Percentiles rank a stretch among this genome's conserved stretches.
Evolutionary conservation across 2,888 invertebrate species (phyloP).

Genomic region (Drosophila merina): DNA sequence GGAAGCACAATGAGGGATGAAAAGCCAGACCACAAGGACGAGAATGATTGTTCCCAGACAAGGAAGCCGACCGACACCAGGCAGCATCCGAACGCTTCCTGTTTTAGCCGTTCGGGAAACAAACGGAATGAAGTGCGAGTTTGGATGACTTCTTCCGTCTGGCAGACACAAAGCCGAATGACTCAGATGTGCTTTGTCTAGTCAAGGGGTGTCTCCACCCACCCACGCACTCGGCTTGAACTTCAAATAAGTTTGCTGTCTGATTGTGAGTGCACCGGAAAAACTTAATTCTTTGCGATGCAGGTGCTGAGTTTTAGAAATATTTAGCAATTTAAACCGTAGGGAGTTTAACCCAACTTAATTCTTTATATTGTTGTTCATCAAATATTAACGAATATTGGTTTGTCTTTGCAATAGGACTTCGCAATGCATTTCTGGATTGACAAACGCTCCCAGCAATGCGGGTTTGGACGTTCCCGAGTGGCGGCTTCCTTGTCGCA

Average conservation of each 20-base stretch:
- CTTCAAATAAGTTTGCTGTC: constrained; percentile 60
- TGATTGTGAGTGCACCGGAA: constrained; percentile 18
- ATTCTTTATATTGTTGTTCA: not conserved
- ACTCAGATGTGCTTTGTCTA: constrained; percentile 73
- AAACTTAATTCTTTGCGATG: constrained; percentile 7
- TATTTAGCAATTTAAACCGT: no score
- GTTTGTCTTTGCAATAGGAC: not conserved
- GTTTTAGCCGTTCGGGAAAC: constrained; percentile 39
- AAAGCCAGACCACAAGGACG: constrained; percentile 49
- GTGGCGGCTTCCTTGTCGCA: constrained; percentile 88
- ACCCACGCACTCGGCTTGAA: constrained; percentile 26
- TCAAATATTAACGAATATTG: not conserved
- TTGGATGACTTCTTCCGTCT: constrained; percentile 64
- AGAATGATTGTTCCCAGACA: constrained; percentile 26
- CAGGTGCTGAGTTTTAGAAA: not conserved
- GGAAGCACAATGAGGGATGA: constrained; percentile 74
- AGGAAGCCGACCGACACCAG: constrained; percentile 43
- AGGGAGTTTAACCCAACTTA: not conserved
- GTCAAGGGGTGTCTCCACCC: constrained; percentile 27
- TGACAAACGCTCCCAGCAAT: constrained; percentile 91
- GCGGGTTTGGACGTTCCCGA: constrained; percentile 90
- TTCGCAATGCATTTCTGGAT: constrained; percentile 95
- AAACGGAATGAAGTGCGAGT: constrained; percentile 29
- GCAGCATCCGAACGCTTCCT: constrained; percentile 72
- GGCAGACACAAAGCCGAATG: constrained; percentile 64